phyloP scores from a whole-genome alignment of 2,797 vertebrate species.

The Gambelia wislizenii region DNA sequence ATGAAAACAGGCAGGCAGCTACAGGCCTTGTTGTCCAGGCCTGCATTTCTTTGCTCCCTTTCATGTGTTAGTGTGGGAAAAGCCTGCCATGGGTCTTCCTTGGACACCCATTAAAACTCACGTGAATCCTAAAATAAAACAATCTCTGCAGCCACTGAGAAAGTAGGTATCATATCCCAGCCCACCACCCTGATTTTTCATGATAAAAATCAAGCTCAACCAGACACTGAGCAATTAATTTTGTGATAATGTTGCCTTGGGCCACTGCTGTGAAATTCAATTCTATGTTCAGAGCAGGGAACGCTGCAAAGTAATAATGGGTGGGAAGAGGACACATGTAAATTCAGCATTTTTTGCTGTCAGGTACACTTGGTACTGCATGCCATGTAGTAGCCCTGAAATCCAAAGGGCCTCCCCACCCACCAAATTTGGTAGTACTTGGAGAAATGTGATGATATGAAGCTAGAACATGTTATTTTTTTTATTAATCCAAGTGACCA shows the following conservation, averaged over 20 bases:
- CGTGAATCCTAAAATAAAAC: not conserved
- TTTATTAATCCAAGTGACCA: not conserved
- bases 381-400: no score
- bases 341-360: not conserved
- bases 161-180: not conserved
- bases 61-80: not conserved
- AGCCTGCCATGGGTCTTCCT: not conserved
- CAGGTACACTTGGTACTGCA: not conserved
- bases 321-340: not conserved
- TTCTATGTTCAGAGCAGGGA: not conserved
- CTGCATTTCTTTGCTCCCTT: not conserved
- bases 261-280: not conserved
- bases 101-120: not conserved
- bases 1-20: not conserved
- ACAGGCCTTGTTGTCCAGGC: not conserved
- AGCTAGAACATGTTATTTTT: not conserved
- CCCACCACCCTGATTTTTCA: not conserved
- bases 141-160: not conserved
- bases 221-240: not conserved
- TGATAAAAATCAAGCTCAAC: not conserved
- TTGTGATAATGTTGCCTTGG: not conserved
- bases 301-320: not conserved
- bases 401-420: not conserved
- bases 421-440: not conserved
- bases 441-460: not conserved